Evolutionary conservation across 1,140 invertebrate species (phyloP).

Genomic region (Cheumatopsyche charites): DNA sequence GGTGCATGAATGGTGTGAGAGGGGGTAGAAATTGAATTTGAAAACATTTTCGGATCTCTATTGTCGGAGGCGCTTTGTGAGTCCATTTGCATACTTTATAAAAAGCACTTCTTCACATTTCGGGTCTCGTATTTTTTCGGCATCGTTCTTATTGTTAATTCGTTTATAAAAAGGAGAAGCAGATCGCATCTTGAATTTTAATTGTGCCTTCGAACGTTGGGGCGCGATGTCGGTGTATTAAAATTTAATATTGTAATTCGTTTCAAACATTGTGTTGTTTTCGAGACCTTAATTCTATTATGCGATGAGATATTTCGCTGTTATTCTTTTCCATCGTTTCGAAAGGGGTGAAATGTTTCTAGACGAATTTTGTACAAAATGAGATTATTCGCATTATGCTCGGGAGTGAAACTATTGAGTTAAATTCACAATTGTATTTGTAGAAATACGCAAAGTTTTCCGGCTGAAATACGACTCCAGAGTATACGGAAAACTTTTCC

Average conservation of each 20-base stretch:
- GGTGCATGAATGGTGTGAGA: too few species aligned
- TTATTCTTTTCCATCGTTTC: too few species aligned
- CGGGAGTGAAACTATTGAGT: too few species aligned
- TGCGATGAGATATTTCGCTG: too few species aligned
- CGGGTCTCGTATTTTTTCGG: conserved; percentile 1
- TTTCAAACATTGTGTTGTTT: conserved; percentile 4
- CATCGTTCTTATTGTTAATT: conserved; percentile 16
- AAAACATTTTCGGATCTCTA: conserved; percentile 12
- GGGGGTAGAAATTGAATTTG: conserved; percentile 7
- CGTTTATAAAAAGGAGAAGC: conserved; percentile 21
- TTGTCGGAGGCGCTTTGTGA: conserved; percentile 5
- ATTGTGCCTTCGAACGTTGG: conserved; percentile 15
- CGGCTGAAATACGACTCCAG: too few species aligned
- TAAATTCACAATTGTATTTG: too few species aligned
- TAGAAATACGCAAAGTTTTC: too few species aligned
- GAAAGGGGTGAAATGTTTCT: too few species aligned
- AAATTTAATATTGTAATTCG: conserved; percentile 12
- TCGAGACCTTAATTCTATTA: conserved; percentile 9
- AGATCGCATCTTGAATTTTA: conserved; percentile 17
- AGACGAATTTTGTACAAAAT: too few species aligned
- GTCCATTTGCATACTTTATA: conserved; percentile 24
- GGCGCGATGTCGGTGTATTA: background rate
- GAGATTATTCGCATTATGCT: too few species aligned
- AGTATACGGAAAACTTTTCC: too few species aligned
- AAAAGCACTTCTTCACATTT: conserved; percentile 14